Base-by-base conservation (phyloP, 1,140 invertebrate species). In the Dryas iulia region DNA sequence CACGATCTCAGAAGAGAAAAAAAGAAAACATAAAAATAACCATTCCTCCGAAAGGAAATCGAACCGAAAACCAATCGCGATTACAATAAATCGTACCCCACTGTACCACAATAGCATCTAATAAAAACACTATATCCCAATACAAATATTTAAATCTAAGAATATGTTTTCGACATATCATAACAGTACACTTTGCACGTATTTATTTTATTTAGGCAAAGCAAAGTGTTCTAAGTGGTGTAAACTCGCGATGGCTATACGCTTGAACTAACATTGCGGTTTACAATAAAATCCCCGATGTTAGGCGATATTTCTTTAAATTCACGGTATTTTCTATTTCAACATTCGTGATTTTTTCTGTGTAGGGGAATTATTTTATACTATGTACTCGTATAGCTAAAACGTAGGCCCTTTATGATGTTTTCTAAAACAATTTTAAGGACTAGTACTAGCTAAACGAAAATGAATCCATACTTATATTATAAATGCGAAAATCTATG, bases 281-380 rank as follows among this genome's bases (percentile, higher is more conserved):
- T 47, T 47, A 47, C 39, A 47, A 47, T 47, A 47, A 47, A 47
- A 47, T 47, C 39, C 39, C 14, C 39, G 39, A 47, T 47, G 39
- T 47, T 47, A 10, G 14, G 8, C 18, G 39, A 47, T 47, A 8
- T 47, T 47, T 47, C 39, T 47, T 47, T 47, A 47, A 47, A 47
- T 21, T 47, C 39, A 47, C 18, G 39, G 1, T 18, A 47, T 47
- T 47, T 47, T 47, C 39, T 21, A 47, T 47, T 47, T 47, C 21
- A 3, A 21, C 18, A 47, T n/a, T n/a, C 14, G 14, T 2, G 39
- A 47, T 14, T 47, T 14, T 47, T 8, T 1, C 39, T 47, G 14
- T 21, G 14, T 47, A 18, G 7, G n/a, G 39, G n/a, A n/a, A 47
- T 47, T 47, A 21, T 47, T 18, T 47, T 39, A 6, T 4, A 2